Conservation (phyloP, 1,140 invertebrate species). For the Trichonephila clavipes region DNA sequence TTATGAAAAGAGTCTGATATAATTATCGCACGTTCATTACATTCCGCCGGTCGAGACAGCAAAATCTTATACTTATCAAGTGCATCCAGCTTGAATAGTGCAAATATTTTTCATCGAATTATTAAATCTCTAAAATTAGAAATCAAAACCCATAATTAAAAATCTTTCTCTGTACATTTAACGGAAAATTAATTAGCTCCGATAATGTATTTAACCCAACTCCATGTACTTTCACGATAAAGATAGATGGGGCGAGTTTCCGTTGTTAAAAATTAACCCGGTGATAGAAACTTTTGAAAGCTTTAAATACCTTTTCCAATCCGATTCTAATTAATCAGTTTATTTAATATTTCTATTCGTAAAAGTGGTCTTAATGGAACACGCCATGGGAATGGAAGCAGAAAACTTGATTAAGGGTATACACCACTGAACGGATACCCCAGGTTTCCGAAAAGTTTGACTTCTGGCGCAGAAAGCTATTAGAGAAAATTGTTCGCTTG, state of each 20-base stretch:
- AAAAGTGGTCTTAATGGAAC: slow-evolving; percentile 20
- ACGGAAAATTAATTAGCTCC: slow-evolving; percentile 41
- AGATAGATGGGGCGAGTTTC: background rate
- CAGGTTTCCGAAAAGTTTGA: background rate
- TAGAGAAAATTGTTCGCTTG: slow-evolving; percentile 21
- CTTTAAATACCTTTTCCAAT: slow-evolving; percentile 50
- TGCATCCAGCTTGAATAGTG: background rate
- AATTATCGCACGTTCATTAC: background rate
- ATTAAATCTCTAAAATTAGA: background rate
- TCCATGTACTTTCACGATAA: slow-evolving; percentile 4
- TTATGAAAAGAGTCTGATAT: background rate
- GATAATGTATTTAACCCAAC: slow-evolving; percentile 45
- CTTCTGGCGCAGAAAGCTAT: background rate
- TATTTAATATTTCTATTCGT: slow-evolving; percentile 9
- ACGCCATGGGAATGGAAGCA: slow-evolving; percentile 15
- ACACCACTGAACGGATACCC: too few relatives aligned
- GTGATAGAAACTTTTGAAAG: background rate
- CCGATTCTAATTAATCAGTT: slow-evolving; percentile 52
- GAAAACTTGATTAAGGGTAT: slow-evolving; percentile 43
- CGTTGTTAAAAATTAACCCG: slow-evolving; percentile 15
- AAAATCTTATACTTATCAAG: background rate
- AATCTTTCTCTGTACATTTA: background rate
- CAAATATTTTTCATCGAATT: slow-evolving; percentile 1
- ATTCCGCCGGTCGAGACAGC: background rate
- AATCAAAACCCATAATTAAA: background rate